Evolutionary conservation across 2,113 vertebrate genomes (phyloP).

Genomic region (Protobothrops flavoviridis): DNA sequence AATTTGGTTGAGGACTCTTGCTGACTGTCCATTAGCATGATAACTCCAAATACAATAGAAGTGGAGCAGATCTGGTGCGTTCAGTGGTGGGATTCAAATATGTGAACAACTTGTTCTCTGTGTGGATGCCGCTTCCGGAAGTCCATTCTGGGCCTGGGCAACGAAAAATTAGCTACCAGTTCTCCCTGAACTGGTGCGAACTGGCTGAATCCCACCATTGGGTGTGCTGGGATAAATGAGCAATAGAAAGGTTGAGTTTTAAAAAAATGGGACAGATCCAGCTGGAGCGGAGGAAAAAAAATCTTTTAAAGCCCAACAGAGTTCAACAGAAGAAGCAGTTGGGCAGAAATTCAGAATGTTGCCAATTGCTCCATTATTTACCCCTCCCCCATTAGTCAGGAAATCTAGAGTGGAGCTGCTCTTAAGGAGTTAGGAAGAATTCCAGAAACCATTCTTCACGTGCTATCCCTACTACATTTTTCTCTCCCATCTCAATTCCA

Average conservation of each 20-base stretch:
- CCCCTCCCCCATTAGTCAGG: not conserved
- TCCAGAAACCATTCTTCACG: not conserved
- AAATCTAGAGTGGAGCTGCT: not conserved
- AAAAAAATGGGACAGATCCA: not conserved
- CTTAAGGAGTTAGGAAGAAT: not conserved
- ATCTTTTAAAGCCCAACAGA: not conserved
- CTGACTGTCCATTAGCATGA: not conserved
- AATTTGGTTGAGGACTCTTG: not conserved
- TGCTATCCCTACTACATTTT: not conserved
- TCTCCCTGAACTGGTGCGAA: no score
- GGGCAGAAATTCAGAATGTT: not conserved
- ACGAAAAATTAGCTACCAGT: no score
- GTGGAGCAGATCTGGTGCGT: not conserved
- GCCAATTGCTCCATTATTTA: not conserved
- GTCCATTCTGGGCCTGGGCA: no score
- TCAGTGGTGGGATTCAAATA: no score
- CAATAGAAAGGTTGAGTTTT: not conserved
- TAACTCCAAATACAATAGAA: not conserved
- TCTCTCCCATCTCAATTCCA: not conserved
- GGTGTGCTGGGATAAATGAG: not conserved
- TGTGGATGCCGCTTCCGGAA: no score
- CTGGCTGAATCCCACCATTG: no score
- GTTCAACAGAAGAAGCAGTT: not conserved
- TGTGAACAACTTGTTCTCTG: no score
- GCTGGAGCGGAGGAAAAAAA: not conserved